Conservation (phyloP, 1,140 invertebrate species). For the Saccostrea cuccullata region DNA sequence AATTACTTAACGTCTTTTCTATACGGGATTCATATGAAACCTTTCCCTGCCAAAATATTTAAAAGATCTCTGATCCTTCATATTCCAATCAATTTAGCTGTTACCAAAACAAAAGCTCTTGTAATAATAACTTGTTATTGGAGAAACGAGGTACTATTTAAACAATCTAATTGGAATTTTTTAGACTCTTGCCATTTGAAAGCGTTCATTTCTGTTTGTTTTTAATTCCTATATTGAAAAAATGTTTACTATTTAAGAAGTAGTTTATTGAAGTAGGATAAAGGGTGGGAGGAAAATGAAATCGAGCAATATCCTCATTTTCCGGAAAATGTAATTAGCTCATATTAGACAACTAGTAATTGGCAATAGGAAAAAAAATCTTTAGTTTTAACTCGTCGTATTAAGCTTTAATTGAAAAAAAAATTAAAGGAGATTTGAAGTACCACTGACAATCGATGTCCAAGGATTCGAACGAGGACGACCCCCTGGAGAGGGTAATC, state of each 20-base stretch:
- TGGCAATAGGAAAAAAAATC: not conserved
- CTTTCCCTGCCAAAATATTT: too few relatives aligned
- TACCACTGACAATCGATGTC: not conserved
- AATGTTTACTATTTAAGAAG: too few relatives aligned
- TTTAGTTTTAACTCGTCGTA: too few relatives aligned
- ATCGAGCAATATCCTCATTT: not conserved
- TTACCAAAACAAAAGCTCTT: not conserved
- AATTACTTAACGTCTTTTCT: too few relatives aligned
- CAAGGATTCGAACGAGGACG: not conserved
- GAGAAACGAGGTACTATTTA: too few relatives aligned
- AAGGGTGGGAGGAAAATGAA: not conserved
- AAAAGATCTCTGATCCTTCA: not conserved
- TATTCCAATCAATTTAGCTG: not conserved
- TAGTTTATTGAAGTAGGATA: not conserved
- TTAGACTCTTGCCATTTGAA: too few relatives aligned
- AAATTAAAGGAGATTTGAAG: not conserved
- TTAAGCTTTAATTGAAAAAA: not conserved
- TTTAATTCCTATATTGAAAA: not conserved
- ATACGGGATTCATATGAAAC: too few relatives aligned
- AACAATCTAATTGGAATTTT: too few relatives aligned
- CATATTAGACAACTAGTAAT: not conserved
- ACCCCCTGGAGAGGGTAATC: not conserved
- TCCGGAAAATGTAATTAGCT: not conserved
- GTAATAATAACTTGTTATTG: too few relatives aligned
- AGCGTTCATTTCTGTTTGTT: not conserved